Conservation (phyloP, 2,888 invertebrate species). For the Tachina fera region DNA sequence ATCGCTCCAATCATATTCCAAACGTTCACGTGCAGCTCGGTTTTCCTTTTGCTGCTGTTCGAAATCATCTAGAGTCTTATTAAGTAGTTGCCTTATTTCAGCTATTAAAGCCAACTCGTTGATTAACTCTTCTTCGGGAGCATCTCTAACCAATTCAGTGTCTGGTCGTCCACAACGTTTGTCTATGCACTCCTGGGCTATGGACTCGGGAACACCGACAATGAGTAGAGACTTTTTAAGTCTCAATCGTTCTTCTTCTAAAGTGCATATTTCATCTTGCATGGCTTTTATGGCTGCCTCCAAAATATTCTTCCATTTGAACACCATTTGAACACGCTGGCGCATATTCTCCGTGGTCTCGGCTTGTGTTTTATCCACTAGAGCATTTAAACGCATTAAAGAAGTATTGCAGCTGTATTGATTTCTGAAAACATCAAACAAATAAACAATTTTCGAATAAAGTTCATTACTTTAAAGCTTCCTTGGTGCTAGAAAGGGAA, state of each 20-base stretch:
- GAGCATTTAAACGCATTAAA: slow-evolving; percentile 86
- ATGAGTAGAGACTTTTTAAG: slow-evolving; percentile 88
- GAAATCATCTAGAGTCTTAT: slow-evolving; percentile 86
- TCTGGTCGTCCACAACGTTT: slow-evolving; percentile 87
- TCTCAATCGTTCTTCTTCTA: slow-evolving; percentile 88
- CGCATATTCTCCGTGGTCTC: slow-evolving; percentile 87
- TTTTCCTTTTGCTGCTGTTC: slow-evolving; percentile 89
- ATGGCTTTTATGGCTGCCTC: slow-evolving; percentile 88
- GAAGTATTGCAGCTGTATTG: slow-evolving; percentile 87
- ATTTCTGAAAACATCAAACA: slow-evolving; percentile 77
- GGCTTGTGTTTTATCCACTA: slow-evolving; percentile 87
- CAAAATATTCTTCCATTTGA: slow-evolving; percentile 90
- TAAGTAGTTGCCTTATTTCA: slow-evolving; percentile 87
- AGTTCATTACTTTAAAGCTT: too few relatives aligned
- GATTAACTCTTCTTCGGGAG: slow-evolving; percentile 90
- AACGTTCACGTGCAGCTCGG: slow-evolving; percentile 90
- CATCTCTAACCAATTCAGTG: slow-evolving; percentile 89
- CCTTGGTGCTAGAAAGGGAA: background rate
- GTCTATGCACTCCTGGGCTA: slow-evolving; percentile 90
- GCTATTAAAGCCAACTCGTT: slow-evolving; percentile 89
- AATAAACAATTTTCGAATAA: background rate
- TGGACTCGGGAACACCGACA: slow-evolving; percentile 88
- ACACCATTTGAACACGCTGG: slow-evolving; percentile 87
- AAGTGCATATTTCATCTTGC: slow-evolving; percentile 87
- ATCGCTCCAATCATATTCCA: slow-evolving; percentile 96